These are phyloP conservation scores for Distichodus sexfasciatus DNA, from an alignment of 2,797 vertebrate species.

Conservation along the genomic window DNA sequence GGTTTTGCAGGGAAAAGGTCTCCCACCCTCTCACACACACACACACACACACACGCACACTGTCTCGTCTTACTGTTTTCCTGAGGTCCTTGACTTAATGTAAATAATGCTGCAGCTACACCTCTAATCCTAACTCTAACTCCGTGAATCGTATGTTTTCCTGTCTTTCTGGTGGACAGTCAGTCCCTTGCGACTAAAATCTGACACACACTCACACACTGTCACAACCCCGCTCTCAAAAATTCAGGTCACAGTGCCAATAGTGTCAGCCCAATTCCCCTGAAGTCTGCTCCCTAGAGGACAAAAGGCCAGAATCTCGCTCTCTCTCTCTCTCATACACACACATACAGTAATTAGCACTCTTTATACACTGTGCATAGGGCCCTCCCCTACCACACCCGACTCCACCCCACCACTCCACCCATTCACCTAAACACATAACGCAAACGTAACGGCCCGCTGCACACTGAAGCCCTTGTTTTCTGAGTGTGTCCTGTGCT, in stretches of 20 bases:
- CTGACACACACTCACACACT: background rate
- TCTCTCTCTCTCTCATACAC: background rate
- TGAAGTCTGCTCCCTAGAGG: constrained; percentile 29
- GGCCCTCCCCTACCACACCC: constrained; percentile 1
- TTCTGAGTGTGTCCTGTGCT: too few species aligned
- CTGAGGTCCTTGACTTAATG: too few species aligned
- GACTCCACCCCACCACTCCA: background rate
- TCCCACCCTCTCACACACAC: constrained; percentile 6
- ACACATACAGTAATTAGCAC: constrained; percentile 43
- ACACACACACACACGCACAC: background rate
- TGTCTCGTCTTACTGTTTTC: too few species aligned
- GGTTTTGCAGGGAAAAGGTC: background rate
- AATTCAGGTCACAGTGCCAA: constrained; percentile 19
- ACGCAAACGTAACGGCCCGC: too few species aligned
- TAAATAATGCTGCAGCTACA: too few species aligned
- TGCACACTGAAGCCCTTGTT: too few species aligned
- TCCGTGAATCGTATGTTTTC: too few species aligned
- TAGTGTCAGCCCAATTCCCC: constrained; percentile 1
- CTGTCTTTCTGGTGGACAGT: too few species aligned
- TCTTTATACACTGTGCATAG: constrained; percentile 42
- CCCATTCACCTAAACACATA: constrained; percentile 17
- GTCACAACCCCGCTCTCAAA: background rate
- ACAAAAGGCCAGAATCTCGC: constrained; percentile 30
- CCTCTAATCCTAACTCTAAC: too few species aligned
- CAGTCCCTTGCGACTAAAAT: too few species aligned